Base-by-base conservation (phyloP, 2,888 invertebrate genomes). In the Idaea straminata region DNA sequence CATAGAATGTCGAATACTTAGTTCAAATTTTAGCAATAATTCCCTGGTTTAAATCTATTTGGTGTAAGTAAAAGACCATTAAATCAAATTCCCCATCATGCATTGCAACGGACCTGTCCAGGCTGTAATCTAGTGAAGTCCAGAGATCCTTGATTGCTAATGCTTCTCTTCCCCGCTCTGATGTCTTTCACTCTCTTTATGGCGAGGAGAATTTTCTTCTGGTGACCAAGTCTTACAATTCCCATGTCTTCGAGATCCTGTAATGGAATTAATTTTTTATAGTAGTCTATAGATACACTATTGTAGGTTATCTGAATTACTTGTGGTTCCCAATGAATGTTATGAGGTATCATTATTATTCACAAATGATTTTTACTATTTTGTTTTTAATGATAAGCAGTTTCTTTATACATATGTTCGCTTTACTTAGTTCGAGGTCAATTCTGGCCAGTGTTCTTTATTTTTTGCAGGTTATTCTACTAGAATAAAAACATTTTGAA, bases 161-260 rank as follows among this genome's bases (percentile, higher is more conserved):
- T 94, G 89, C 90, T 94, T 66, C 96, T 94, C 88, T 98, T 98
- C 62, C 98, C 98, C 63, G 97, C 96, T 77, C 96, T 95, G 68
- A 98, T 97, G 84, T 98, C 98, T 90, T 99, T 98, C 64, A 99
- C 96, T 86, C 99, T 95, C 89, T 99, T 99, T 78, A 99, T 98
- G 70, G 99, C 99, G 83, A 99, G 94, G 83, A 98, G 95, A 76
- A 99, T 96, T 93, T 99, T 98, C 94, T 99, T 99, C 93, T 99
- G 99, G 87, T 99, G 99, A 57, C 99, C 99, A 82, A 98, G 92
- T 81, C 97, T 96, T 35, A 97, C 97, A 80, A 98, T 97, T 66
- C 98, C 97, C 87, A 99, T 98, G 84, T 99, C 99, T 93, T 99
- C 99, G 83, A 99, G 95, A 92, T 99, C 99, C 91, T 92, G 84